These are phyloP conservation scores for Tanytarsus gracilentus DNA, from an alignment of 2,888 invertebrate genomes.

Conservation along the genomic window DNA sequence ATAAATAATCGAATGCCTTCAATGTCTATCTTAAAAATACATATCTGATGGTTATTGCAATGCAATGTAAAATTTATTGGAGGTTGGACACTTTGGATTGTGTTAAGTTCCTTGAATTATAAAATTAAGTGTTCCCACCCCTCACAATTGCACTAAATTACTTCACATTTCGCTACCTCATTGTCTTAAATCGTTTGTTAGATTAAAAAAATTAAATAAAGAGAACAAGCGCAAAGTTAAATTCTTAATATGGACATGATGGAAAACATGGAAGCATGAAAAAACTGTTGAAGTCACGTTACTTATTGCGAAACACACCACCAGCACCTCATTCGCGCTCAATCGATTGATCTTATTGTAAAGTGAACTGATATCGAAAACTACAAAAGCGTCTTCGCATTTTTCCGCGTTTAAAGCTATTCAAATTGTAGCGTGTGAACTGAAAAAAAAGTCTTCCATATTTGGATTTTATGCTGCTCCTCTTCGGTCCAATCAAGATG, in stretches of 20 bases:
- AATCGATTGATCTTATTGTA: constrained; percentile 2
- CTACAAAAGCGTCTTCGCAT: constrained; percentile 16
- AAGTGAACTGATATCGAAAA: too few species aligned
- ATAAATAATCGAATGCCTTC: constrained; percentile 26
- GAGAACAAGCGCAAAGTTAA: constrained; percentile 22
- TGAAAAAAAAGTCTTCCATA: too few species aligned
- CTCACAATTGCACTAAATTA: too few species aligned
- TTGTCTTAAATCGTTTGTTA: too few species aligned
- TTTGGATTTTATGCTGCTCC: too few species aligned
- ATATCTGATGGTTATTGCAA: constrained; percentile 22
- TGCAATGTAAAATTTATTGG: too few species aligned
- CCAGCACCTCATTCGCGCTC: background rate
- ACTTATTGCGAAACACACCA: constrained; percentile 9
- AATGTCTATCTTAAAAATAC: constrained; percentile 17
- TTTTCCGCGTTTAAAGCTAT: constrained; percentile 10
- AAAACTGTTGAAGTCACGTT: constrained; percentile 1
- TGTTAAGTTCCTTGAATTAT: too few species aligned
- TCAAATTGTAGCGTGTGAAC: constrained; percentile 26
- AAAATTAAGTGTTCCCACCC: too few species aligned
- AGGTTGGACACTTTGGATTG: too few species aligned
- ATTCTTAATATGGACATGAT: constrained; percentile 28
- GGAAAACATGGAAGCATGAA: constrained; percentile 4
- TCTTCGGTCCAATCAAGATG: too few species aligned
- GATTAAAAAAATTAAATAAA: background rate
- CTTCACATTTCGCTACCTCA: too few species aligned